Conservation (phyloP, 2,888 invertebrate genomes). For the Leucoma salicis region DNA sequence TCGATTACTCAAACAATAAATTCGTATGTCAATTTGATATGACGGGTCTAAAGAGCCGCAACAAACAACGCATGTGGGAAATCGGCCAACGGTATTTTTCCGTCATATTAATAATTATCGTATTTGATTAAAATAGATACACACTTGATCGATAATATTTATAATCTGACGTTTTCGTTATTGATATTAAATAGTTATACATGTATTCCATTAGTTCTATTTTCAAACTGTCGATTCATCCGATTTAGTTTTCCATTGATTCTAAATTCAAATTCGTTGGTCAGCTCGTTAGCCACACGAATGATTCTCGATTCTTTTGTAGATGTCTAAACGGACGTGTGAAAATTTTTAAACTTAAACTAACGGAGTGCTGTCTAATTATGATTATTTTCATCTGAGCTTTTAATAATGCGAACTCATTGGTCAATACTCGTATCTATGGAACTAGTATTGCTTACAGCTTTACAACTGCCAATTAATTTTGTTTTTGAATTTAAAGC, state of each 20-base stretch:
- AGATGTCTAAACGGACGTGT: slow-evolving; percentile 56
- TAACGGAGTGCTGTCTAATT: slow-evolving; percentile 38
- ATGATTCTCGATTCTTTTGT: slow-evolving; percentile 50
- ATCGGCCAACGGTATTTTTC: slow-evolving; percentile 44
- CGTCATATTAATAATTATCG: slow-evolving; percentile 45
- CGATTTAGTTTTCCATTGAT: slow-evolving; percentile 70
- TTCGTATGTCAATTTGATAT: slow-evolving; percentile 36
- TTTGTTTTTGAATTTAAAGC: slow-evolving; percentile 9
- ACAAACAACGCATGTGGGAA: slow-evolving; percentile 28
- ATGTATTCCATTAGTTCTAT: slow-evolving; percentile 40
- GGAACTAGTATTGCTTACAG: not conserved
- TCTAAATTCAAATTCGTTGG: slow-evolving; percentile 63
- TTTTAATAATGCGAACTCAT: slow-evolving; percentile 23
- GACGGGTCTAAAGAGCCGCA: slow-evolving; percentile 23
- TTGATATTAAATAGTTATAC: slow-evolving; percentile 32
- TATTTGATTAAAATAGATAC: slow-evolving; percentile 48
- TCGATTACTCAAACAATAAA: slow-evolving; percentile 39
- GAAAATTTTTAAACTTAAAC: slow-evolving; percentile 43
- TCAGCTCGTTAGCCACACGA: slow-evolving; percentile 54
- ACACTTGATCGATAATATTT: slow-evolving; percentile 57
- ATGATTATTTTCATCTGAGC: slow-evolving; percentile 19
- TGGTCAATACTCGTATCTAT: slow-evolving; percentile 9
- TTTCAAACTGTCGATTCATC: slow-evolving; percentile 67
- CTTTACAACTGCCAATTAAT: slow-evolving; percentile 22
- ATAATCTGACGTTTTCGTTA: slow-evolving; percentile 46